These are phyloP conservation scores for Odontophorus gujanensis DNA, from an alignment of 2,113 vertebrate species.

Conservation along the genomic window DNA sequence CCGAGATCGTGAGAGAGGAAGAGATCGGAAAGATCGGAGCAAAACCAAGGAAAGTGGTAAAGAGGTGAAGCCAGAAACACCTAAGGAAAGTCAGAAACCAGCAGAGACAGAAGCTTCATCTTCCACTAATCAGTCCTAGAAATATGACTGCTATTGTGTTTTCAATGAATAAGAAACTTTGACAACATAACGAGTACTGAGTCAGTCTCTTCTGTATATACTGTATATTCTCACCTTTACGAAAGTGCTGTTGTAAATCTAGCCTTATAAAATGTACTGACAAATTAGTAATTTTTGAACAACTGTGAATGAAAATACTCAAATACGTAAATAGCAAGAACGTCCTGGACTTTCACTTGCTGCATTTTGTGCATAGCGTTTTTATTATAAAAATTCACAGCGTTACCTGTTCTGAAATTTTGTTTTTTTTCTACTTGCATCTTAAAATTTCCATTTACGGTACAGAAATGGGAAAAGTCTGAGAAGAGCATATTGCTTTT, in stretches of 20 bases:
- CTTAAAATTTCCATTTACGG: constrained; percentile 79
- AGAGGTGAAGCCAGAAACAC: constrained; percentile 80
- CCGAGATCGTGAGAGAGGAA: constrained; percentile 71
- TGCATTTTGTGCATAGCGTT: constrained; percentile 79
- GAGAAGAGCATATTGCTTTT: constrained; percentile 84
- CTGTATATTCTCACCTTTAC: constrained; percentile 45
- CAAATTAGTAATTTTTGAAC: constrained; percentile 51
- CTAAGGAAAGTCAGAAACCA: constrained; percentile 80
- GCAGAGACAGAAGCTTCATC: constrained; percentile 62
- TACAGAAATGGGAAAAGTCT: constrained; percentile 74
- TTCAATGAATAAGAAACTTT: background rate
- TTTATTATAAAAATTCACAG: constrained; percentile 75
- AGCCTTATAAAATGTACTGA: constrained; percentile 39
- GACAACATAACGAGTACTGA: constrained; percentile 16
- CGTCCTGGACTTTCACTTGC: constrained; percentile 64
- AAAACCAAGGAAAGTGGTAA: constrained; percentile 80
- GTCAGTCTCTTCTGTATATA: constrained; percentile 46
- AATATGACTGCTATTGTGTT: background rate
- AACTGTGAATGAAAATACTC: constrained; percentile 65
- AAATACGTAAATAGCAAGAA: constrained; percentile 27
- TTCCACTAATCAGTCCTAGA: constrained; percentile 66
- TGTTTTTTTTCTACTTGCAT: constrained; percentile 64
- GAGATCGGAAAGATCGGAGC: constrained; percentile 84
- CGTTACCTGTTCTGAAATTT: constrained; percentile 70
- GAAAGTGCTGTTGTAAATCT: constrained; percentile 37